These are phyloP conservation scores for Eupsittula cactorum DNA, from an alignment of 2,113 vertebrate species.

Conservation along the genomic window DNA sequence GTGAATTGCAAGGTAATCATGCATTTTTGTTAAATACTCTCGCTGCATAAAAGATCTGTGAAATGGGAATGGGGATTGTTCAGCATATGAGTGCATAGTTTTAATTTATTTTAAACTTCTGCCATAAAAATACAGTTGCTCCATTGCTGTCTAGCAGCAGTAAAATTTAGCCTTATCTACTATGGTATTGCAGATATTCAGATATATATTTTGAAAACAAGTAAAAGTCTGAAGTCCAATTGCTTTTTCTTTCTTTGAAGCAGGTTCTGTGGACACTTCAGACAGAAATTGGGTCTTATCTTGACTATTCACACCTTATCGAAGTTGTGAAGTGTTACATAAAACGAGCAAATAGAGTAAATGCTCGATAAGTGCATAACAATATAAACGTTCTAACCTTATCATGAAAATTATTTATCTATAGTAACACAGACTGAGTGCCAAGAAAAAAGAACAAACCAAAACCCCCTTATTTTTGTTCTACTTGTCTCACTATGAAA, in stretches of 20 bases:
- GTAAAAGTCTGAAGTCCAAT: neutral
- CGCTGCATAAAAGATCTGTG: neutral
- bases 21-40: neutral
- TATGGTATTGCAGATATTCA: neutral
- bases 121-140: neutral
- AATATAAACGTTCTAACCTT: slow-evolving; percentile 44
- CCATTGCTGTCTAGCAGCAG: neutral
- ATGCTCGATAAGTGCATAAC: slow-evolving; percentile 36
- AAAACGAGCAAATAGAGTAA: slow-evolving; percentile 29
- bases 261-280: slow-evolving; percentile 8
- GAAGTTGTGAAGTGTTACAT: slow-evolving; percentile 36
- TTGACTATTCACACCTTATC: slow-evolving; percentile 57
- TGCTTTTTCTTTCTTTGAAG: slow-evolving; percentile 48
- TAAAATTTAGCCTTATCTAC: neutral
- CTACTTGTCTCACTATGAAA: neutral
- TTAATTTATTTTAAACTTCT: neutral
- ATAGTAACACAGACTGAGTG: neutral
- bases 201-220: slow-evolving; percentile 1
- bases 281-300: slow-evolving; percentile 43
- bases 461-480: neutral
- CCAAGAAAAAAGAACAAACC: slow-evolving; percentile 16
- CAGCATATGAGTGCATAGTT: neutral
- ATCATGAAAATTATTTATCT: slow-evolving; percentile 53
- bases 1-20: neutral
- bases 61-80: neutral